A percentile compares a stretch with the other conserved stretches of the same genome.
Evolutionary conservation across 2,888 invertebrate species (phyloP).

Genomic region (Luffia ferchaultella): DNA sequence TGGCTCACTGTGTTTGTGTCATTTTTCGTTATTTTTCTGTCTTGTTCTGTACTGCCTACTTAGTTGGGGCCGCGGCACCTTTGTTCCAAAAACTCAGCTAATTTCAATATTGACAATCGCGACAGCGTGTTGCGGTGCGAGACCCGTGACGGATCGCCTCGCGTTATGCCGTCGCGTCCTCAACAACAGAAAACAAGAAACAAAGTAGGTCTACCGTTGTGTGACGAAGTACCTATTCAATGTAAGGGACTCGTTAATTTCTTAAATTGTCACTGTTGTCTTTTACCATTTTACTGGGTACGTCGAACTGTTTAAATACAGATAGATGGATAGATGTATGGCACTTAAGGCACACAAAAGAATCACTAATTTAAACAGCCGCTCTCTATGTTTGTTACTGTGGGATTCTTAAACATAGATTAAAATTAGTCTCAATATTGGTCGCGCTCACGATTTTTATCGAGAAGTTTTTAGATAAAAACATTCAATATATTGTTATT

Average conservation of each 20-base stretch:
- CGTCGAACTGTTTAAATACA: too few relatives aligned
- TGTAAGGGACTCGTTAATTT: neutral
- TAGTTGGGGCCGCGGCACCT: neutral
- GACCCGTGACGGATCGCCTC: neutral
- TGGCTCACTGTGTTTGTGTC: too few relatives aligned
- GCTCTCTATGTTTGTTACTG: too few relatives aligned
- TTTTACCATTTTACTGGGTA: too few relatives aligned
- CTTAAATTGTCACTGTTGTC: neutral
- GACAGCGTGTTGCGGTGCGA: neutral
- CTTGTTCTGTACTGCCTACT: too few relatives aligned
- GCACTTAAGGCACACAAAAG: neutral
- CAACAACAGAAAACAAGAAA: neutral
- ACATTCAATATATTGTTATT: too few relatives aligned
- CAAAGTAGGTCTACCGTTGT: neutral
- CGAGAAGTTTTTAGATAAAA: too few relatives aligned
- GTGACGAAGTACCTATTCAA: neutral
- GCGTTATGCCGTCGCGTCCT: neutral
- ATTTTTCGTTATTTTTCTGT: too few relatives aligned
- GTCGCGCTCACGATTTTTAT: too few relatives aligned
- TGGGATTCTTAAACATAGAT: too few relatives aligned
- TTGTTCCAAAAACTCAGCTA: constrained; percentile 3
- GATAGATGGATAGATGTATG: too few relatives aligned
- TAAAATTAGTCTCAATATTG: too few relatives aligned
- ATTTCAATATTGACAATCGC: constrained; percentile 5
- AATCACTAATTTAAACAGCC: neutral